A percentile compares a stretch with the other conserved stretches of the same genome.
Evolutionary conservation across 2,113 vertebrate genomes (phyloP).

Genomic region (Sisor rabdophorus): DNA sequence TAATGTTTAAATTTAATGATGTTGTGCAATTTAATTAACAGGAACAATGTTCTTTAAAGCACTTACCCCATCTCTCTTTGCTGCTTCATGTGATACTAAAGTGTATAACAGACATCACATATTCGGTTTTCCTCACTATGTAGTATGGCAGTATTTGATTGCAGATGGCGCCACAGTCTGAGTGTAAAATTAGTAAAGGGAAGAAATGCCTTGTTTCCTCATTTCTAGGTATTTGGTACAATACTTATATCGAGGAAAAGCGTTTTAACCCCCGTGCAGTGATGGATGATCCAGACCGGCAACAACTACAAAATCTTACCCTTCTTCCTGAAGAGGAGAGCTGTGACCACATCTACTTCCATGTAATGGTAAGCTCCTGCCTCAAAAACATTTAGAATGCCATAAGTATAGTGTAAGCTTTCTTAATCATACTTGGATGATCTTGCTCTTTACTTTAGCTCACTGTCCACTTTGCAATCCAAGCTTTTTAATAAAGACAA

Average conservation of each 20-base stretch:
- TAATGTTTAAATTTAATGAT: no score
- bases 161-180: no score
- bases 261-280: constrained; percentile 84
- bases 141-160: no score
- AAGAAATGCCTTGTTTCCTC: background rate
- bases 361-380: constrained; percentile 81
- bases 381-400: background rate
- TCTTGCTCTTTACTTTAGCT: background rate
- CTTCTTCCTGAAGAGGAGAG: constrained; percentile 66
- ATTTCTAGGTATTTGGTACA: constrained; percentile 78
- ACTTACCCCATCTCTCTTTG: no score
- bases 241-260: constrained; percentile 81
- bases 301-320: constrained; percentile 64
- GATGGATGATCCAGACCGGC: constrained; percentile 75
- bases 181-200: background rate
- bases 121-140: no score
- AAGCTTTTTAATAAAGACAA: background rate
- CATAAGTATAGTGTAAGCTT: background rate
- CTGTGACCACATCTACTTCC: constrained; percentile 83
- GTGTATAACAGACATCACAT: no score
- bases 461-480: background rate
- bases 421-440: no score
- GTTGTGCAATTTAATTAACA: no score
- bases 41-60: no score
- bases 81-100: no score